These are phyloP conservation scores for Agriopis aurantiaria DNA, from an alignment of 2,888 invertebrate genomes.

Conservation along the genomic window DNA sequence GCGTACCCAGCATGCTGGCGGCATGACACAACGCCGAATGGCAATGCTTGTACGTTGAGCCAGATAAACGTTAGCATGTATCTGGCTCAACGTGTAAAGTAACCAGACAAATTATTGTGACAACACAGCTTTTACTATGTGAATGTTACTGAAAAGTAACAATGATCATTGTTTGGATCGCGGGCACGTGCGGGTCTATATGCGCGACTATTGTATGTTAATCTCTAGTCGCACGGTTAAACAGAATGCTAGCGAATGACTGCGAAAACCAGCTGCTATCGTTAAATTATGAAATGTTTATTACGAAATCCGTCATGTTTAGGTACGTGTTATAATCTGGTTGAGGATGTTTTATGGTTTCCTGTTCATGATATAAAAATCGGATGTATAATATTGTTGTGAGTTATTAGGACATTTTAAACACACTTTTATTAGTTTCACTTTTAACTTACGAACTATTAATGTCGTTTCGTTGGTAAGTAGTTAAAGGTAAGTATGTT, in stretches of 20 bases:
- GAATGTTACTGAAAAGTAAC: conserved; percentile 61
- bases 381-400: not conserved
- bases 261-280: conserved; percentile 21
- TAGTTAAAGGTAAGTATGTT: not conserved
- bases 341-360: conserved; percentile 22
- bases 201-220: conserved; percentile 77
- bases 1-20: too few relatives aligned
- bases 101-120: conserved; percentile 38
- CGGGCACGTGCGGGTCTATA: conserved; percentile 77
- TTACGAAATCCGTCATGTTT: conserved; percentile 20
- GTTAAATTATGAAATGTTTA: conserved; percentile 27
- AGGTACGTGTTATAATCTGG: conserved; percentile 15
- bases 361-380: conserved; percentile 18
- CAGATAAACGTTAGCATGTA: too few relatives aligned
- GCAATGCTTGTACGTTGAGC: too few relatives aligned
- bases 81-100: conserved; percentile 8
- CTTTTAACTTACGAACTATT: too few relatives aligned
- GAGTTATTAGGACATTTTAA: conserved; percentile 10
- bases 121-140: conserved; percentile 53
- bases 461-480: too few relatives aligned
- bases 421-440: not conserved
- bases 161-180: conserved; percentile 75
- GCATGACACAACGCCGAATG: too few relatives aligned
- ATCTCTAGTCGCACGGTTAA: conserved; percentile 66
- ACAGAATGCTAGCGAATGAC: conserved; percentile 44